These are phyloP conservation scores for Phania funesta DNA, from an alignment of 2,888 invertebrate species.

Conservation along the genomic window DNA sequence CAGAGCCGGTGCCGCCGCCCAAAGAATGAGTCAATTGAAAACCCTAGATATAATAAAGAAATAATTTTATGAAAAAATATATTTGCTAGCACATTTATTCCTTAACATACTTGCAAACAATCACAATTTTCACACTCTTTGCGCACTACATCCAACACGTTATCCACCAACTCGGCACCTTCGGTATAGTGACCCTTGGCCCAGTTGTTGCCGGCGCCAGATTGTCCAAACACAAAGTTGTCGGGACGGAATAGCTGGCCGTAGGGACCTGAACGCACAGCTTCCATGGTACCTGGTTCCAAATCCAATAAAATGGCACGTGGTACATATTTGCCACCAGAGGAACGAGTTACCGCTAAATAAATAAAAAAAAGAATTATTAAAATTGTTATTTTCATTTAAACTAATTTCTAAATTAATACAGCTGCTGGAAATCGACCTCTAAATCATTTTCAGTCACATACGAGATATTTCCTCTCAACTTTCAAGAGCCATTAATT, in stretches of 20 bases:
- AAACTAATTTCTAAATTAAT: not conserved
- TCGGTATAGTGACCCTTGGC: slow-evolving; percentile 95
- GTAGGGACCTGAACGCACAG: slow-evolving; percentile 91
- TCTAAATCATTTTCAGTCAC: not conserved
- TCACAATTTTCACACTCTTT: slow-evolving; percentile 96
- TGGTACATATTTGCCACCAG: slow-evolving; percentile 89
- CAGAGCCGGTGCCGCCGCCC: slow-evolving; percentile 97
- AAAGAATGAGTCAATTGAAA: slow-evolving; percentile 97
- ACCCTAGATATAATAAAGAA: slow-evolving; percentile 82
- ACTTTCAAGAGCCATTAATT: slow-evolving; percentile 21
- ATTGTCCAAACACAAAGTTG: slow-evolving; percentile 91
- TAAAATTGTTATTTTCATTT: not conserved
- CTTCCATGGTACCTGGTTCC: slow-evolving; percentile 94
- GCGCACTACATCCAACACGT: slow-evolving; percentile 90
- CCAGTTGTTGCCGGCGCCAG: slow-evolving; percentile 87
- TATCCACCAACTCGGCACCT: slow-evolving; percentile 91
- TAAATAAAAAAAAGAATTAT: slow-evolving; percentile 24
- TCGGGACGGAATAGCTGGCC: slow-evolving; percentile 95
- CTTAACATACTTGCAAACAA: slow-evolving; percentile 83
- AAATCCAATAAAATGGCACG: slow-evolving; percentile 87
- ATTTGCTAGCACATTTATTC: not conserved
- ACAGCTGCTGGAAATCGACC: slow-evolving; percentile 15
- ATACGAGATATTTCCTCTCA: slow-evolving; percentile 5
- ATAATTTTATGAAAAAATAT: not conserved
- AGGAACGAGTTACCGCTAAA: slow-evolving; percentile 83